Evolutionary conservation across 1,140 invertebrate genomes (phyloP), one percentile per base, ranked within the genome.

Genomic region (Scylla paramamosain): DNA sequence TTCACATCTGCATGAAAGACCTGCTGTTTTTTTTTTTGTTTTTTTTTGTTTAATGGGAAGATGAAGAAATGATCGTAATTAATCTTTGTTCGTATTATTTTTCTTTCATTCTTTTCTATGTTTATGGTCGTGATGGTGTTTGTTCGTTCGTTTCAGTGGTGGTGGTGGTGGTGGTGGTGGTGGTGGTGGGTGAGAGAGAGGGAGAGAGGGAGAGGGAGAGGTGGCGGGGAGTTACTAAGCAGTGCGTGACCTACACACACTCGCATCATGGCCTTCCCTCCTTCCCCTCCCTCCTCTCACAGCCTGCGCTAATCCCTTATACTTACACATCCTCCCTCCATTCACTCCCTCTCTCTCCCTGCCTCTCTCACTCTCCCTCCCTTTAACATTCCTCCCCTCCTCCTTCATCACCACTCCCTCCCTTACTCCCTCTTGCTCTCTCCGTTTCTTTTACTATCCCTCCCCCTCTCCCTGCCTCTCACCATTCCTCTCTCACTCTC

Each of bases 151-250:
- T 59, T 20, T 16, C 10, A 20, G 20, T 77, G 67, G n/a, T n/a
- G n/a, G 67, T 77, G 67, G 67, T 77, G 67, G 67, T 77, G 67
- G 67, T 77, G 67, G 67, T 77, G 67, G 67, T 77, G 67, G 67
- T 77, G 67, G 67, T 77, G 67, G 67, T 77, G 20, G n/a, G 4
- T 20, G 67, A 16, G 1, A 20, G 67, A 20, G 1, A 20, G 20
- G n/a, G 4, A n/a, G 67, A 16, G 1, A 20, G 67, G 67, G 1
- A 20, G 67, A 20, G 67, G 67, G 12, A 20, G 67, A 20, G 67
- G 67, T 77, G 67, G 67, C 20, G 67, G 67, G 67, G 12, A n/a
- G n/a, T 12, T 20, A n/a, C 20, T 20, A 20, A 77, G 25, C 67
- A 77, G 67, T 77, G 25, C 67, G 67, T 77, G 67, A 77, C 67